A percentile compares a stretch with the other conserved stretches of the same genome.
phyloP scores from a whole-genome alignment of 2,797 vertebrate genomes.

The Notolepis coatsorum region DNA sequence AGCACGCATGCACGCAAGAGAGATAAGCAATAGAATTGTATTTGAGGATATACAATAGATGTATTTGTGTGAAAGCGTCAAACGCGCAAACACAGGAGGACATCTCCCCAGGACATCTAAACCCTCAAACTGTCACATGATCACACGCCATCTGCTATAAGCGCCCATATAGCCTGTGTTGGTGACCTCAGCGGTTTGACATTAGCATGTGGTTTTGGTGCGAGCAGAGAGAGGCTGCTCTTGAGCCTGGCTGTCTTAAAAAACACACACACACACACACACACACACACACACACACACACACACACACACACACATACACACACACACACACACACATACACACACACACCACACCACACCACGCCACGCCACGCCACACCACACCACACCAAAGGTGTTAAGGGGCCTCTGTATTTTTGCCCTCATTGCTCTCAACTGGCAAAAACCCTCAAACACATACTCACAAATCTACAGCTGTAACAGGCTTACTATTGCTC shows the following conservation, averaged over 20 bases:
- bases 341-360: too few relatives aligned
- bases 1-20: neutral
- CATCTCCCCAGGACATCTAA: constrained; percentile 15
- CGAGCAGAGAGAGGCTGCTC: constrained; percentile 48
- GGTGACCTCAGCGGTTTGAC: constrained; percentile 62
- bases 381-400: constrained; percentile 45
- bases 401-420: constrained; percentile 58
- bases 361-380: too few relatives aligned
- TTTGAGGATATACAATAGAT: constrained; percentile 8
- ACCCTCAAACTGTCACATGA: constrained; percentile 29
- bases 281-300: constrained; percentile 22
- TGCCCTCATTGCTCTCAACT: constrained; percentile 44
- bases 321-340: constrained; percentile 7
- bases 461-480: constrained; percentile 41
- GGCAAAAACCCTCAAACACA: constrained; percentile 45
- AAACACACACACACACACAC: constrained; percentile 57
- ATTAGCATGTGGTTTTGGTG: constrained; percentile 65
- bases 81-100: constrained; percentile 15
- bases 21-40: too few relatives aligned
- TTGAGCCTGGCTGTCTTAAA: constrained; percentile 33
- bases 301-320: constrained; percentile 4
- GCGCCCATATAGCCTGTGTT: constrained; percentile 37
- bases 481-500: constrained; percentile 30
- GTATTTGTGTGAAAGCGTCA: constrained; percentile 3
- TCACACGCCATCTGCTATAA: constrained; percentile 26